Evolutionary conservation across 2,797 vertebrate species (phyloP), one percentile per base, ranked within the genome.

Genomic region (Thunnus albacares): DNA sequence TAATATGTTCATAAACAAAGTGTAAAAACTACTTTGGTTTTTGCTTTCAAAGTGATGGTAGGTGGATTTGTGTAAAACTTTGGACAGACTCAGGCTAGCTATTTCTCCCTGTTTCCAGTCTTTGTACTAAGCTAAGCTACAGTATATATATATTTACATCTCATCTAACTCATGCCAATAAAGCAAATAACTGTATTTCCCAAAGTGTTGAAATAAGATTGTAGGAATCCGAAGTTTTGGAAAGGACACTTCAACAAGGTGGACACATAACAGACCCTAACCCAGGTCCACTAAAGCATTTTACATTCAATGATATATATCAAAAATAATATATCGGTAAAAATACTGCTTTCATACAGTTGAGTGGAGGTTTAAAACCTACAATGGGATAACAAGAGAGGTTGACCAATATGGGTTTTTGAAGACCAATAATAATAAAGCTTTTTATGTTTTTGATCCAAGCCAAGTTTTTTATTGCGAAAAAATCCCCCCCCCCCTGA

Each of bases 361-460:
- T 59, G 5, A 78, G 62, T 11, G 75, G 60, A 75, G 17, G 49
- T 67, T 79, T 76, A 26, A 68, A 67, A 49, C 22, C 35, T 59
- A 15, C 56, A n/a, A 55, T 49, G 18, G 71, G 24, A 66, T 63
- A 71, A 68, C 1, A 17, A 62, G 13, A 6, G 58, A 41, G 45
- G 1, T 43, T 38, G 55, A 81, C 79, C 35, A 71, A 30, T 38
- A 30, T 56, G 55, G 45, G 28, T 18, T 71, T 71, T 52, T 47
- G 51, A 76, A 55, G 61, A 63, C 72, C 30, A 80, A 11, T 66
- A 62, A 66, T 55, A 64, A 45, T 60, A 75, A 69, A 45, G 26
- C 0, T 9, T 66, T 38, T 79, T 68, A 78, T 59, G 24, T 45
- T 20, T 58, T 79, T 55, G 6, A 20, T 43, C 20, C 33, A 49